phyloP scores from a whole-genome alignment of 1,140 invertebrate species.

The Subanguina moxae region DNA sequence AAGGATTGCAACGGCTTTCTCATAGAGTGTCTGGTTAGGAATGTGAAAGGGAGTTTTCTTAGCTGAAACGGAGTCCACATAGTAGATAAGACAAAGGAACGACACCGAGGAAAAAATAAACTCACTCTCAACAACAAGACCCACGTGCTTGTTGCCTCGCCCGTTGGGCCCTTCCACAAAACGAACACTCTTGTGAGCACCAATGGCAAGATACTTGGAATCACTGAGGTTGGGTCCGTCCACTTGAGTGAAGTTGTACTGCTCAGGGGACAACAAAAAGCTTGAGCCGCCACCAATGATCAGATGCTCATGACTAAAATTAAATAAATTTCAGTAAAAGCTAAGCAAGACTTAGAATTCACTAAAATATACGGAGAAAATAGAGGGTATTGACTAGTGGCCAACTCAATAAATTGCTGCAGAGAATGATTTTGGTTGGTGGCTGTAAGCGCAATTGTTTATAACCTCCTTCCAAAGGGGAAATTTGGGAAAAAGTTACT shows the following conservation, averaged over 20 bases:
- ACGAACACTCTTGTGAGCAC: conserved; percentile 29
- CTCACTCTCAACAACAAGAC: conserved; percentile 32
- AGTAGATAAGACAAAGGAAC: too few species aligned
- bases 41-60: conserved; percentile 24
- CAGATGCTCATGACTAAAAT: not conserved
- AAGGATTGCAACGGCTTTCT: conserved; percentile 10
- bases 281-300: conserved; percentile 22
- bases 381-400: conserved; percentile 19
- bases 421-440: conserved; percentile 24
- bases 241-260: conserved; percentile 11
- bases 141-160: conserved; percentile 23
- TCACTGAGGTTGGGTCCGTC: conserved; percentile 22
- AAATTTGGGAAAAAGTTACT: not conserved
- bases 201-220: conserved; percentile 32
- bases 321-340: not conserved
- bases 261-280: conserved; percentile 17
- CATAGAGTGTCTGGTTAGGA: conserved; percentile 10
- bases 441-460: not conserved
- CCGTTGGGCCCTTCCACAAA: conserved; percentile 31
- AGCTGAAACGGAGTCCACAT: too few species aligned
- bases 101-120: too few species aligned
- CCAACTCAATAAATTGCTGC: conserved; percentile 29
- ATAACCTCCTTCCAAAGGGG: too few species aligned
- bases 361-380: conserved; percentile 17
- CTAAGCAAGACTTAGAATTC: not conserved